Evolutionary conservation across 1,140 invertebrate genomes (phyloP), one percentile per base, ranked within the genome.

Genomic region (Drosophila ambigua): DNA sequence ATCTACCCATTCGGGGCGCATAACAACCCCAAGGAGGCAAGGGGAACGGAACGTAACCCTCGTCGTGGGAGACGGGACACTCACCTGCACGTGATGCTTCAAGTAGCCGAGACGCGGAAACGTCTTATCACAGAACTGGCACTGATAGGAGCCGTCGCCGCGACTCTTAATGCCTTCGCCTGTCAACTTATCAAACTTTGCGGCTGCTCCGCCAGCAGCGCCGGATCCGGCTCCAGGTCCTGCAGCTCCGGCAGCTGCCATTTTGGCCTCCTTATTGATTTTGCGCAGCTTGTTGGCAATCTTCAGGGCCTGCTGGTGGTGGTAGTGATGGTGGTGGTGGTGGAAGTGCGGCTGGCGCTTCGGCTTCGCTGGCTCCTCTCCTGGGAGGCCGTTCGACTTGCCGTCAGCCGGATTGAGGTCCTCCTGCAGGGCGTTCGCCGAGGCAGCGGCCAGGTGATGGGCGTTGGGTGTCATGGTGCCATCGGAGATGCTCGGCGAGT

Each of bases 61-160:
- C 35, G 48, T 1, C 2, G 2, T 7, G 9, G 5, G 8, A 39
- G 20, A 20, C 20, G 20, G 2, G 20, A 20, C 20, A 85, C 92
- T 93, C 92, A 98, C 97, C 96, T 98, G 97, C 93, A 98, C 96
- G 94, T 98, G 97, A 92, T 97, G 97, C 92, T 97, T 98, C 71
- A 98, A 94, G 91, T 97, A 97, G 57, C 95, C 96, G 31, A 97
- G 94, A 45, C 96, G 94, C 1, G 97, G 95, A 93, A 98, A 98
- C 49, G 97, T 96, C 92, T 97, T 96, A 69, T 97, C 96, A 93
- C 97, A 98, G 93, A 97, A 98, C 91, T 96, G 96, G 92, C 97
- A 98, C 72, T 96, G 95, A 93, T 98, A 97, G 41, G 97, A 97
- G 62, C 90, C 91, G 77, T 92, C 90, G 80, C 77, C 79, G 43